Base-by-base conservation (phyloP, 2,888 invertebrate species). In the Gastracanthus pulcherrimus region DNA sequence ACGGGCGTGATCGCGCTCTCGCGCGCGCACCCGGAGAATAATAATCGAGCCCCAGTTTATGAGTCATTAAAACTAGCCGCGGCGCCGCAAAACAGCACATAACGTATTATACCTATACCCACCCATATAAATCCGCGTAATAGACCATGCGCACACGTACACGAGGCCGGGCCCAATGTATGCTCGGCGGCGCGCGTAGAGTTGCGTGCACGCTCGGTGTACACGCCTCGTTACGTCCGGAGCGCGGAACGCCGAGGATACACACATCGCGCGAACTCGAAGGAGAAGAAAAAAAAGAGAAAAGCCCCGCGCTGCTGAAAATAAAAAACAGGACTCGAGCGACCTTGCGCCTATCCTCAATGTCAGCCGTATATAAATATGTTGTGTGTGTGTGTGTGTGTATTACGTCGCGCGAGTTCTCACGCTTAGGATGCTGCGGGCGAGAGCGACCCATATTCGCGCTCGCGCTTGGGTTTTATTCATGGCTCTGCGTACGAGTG, bases 261-360 rank as follows among this genome's bases (percentile, higher is more conserved):
- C 13, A 70, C 5, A 58, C 26, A 13, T 13, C 51, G 66, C n/a
- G 29, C 45, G 60, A 3, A 41, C 19, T n/a, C 45, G 48, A 19
- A 34, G 26, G 60, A 41, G 5, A 13, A 26, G 26, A 41, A 38
- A 78, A 60, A 71, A 48, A 71, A 38, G 58, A 60, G 34, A 34
- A 51, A 55, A 72, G 58, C 36, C 41, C 16, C 66, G 62, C 70
- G 36, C 4, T 19, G 19, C 1, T n/a, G 26, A 6, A 23, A 51
- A 36, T 38, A 9, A 41, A 29, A 64, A 62, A 75, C 70, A 76
- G 62, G 45, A 58, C n/a, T 31, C 19, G 38, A 23, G 36, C 85
- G 87, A 86, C 89, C 90, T 91, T 91, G 81, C 29, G 88, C 84
- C 23, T 55, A 31, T 84, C 84, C 84, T 87, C 90, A 88, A 90